Percentiles rank a stretch among this genome's conserved stretches.
phyloP scores from a whole-genome alignment of 2,797 vertebrate species.

The Sciurus vulgaris region DNA sequence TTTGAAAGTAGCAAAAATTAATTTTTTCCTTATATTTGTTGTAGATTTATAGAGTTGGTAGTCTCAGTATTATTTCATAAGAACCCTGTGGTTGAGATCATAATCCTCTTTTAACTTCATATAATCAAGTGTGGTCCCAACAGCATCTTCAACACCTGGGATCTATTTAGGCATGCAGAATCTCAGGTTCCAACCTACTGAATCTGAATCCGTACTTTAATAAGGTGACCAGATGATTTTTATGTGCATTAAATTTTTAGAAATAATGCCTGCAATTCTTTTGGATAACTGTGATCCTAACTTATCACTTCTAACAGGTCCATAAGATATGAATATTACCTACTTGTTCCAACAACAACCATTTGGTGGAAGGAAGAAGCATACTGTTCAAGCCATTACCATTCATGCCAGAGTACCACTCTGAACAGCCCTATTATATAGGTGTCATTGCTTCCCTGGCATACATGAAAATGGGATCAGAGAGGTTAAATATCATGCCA shows the following conservation, averaged over 20 bases:
- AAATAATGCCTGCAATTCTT: neutral
- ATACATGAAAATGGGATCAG: neutral
- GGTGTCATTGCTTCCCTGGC: neutral
- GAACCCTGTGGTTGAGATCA: fast-evolving
- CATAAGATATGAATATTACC: neutral
- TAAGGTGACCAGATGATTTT: fast-evolving
- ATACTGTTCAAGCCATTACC: neutral
- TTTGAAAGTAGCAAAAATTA: neutral
- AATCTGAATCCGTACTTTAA: neutral
- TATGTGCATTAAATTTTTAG: fast-evolving
- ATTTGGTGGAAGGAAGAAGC: neutral
- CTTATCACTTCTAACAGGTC: neutral
- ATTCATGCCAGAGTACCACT: fast-evolving
- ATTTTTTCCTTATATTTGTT: neutral
- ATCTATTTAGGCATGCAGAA: neutral
- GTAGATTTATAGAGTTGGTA: neutral
- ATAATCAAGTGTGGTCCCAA: neutral
- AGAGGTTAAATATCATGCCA: neutral
- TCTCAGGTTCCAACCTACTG: too few species aligned
- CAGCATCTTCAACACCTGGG: neutral
- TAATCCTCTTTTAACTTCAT: neutral
- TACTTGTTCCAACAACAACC: neutral
- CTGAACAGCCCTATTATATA: fast-evolving
- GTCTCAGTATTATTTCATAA: neutral
- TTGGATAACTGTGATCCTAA: neutral